Evolutionary conservation across 2,888 invertebrate genomes (phyloP).

Genomic region (Epistrophe grossulariae): DNA sequence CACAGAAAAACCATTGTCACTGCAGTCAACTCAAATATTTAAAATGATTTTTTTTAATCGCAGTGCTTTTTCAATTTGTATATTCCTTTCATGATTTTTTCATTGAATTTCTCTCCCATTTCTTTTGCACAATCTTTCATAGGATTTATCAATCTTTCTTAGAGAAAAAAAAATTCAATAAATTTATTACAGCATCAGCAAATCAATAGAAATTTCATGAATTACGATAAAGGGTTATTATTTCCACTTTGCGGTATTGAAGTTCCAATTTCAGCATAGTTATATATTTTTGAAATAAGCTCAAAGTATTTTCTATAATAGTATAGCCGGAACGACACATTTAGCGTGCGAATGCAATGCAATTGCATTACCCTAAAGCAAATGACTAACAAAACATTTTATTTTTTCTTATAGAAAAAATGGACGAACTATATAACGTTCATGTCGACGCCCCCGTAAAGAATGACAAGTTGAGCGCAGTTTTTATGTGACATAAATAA

Average conservation of each 20-base stretch:
- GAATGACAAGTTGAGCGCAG: slow-evolving; percentile 61
- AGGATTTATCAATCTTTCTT: slow-evolving; percentile 43
- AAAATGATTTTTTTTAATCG: slow-evolving; percentile 9
- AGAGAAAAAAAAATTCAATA: not conserved
- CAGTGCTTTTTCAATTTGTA: slow-evolving; percentile 15
- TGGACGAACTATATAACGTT: slow-evolving; percentile 46
- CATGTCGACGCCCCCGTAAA: slow-evolving; percentile 46
- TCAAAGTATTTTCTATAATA: not conserved
- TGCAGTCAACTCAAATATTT: not conserved
- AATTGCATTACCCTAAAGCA: slow-evolving; percentile 5
- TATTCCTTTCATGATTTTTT: slow-evolving; percentile 20
- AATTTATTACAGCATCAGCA: slow-evolving; percentile 43
- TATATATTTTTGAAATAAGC: slow-evolving; percentile 12
- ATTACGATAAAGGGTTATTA: slow-evolving; percentile 4
- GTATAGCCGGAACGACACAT: not conserved
- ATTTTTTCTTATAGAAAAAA: slow-evolving; percentile 24
- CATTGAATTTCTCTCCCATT: not conserved
- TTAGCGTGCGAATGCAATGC: not conserved
- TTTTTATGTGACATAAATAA: slow-evolving; percentile 74
- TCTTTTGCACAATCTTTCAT: slow-evolving; percentile 40
- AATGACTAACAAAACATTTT: not conserved
- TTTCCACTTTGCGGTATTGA: slow-evolving; percentile 54
- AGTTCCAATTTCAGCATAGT: slow-evolving; percentile 54
- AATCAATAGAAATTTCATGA: not conserved
- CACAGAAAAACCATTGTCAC: not conserved